These are phyloP conservation scores for Acanthurus lineatus DNA, from an alignment of 2,797 vertebrate genomes.

Conservation along the genomic window DNA sequence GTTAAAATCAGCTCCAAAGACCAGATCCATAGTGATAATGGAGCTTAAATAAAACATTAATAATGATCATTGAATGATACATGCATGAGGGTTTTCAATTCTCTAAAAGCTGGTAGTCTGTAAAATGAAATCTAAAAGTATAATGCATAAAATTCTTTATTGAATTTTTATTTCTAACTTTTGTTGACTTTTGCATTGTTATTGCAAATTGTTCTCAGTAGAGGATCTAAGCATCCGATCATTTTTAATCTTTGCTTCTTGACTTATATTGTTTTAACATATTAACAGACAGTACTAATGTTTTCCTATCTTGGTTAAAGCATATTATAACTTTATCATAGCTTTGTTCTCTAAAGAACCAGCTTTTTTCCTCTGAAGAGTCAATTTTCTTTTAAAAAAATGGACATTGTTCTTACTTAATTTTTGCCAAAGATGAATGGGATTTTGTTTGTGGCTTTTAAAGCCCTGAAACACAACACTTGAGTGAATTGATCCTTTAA, in stretches of 20 bases:
- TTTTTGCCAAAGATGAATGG: background rate
- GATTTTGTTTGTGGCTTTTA: background rate
- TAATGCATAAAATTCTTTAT: background rate
- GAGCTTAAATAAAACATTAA: background rate
- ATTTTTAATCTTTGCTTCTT: too few relatives aligned
- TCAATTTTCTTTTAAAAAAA: too few relatives aligned
- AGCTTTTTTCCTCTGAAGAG: too few relatives aligned
- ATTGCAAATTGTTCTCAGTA: background rate
- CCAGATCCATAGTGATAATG: too few relatives aligned
- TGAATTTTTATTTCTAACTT: background rate
- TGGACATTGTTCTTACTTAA: too few relatives aligned
- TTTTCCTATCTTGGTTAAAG: too few relatives aligned
- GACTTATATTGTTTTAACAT: too few relatives aligned
- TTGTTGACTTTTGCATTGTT: background rate
- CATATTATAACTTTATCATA: too few relatives aligned
- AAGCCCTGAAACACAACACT: background rate
- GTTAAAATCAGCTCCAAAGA: background rate
- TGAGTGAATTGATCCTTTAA: background rate
- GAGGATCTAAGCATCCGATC: background rate
- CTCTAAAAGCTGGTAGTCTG: background rate
- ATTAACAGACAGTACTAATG: too few relatives aligned
- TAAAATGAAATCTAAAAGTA: background rate
- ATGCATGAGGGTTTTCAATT: background rate
- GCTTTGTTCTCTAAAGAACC: too few relatives aligned
- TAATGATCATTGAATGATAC: too few relatives aligned